Evolutionary conservation across 2,113 vertebrate species (phyloP), one percentile per base, ranked within the genome.

Genomic region (Planiliza haematocheilus): DNA sequence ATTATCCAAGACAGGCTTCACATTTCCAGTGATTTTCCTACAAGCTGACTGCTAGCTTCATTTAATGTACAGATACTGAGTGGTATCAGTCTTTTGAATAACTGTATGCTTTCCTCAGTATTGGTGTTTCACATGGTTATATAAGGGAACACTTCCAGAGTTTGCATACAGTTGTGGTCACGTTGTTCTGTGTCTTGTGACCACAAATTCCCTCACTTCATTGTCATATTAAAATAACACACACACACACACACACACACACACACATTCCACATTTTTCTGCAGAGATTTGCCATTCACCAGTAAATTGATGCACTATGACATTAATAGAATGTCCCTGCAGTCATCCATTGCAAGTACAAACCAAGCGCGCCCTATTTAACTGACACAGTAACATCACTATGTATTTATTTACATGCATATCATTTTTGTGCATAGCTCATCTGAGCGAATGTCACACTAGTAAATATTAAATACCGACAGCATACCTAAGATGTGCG

Each of bases 261-360:
- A 38, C 43, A 46, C 81, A 50, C 21, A 41, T n/a, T n/a, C n/a
- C 63, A 56, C 36, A 7, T 57, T 63, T 58, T 1, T 43, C 34
- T 39, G 30, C 46, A 43, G 13, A 66, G 42, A 60, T 39, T 49
- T 57, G 12, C 51, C 46, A 0, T 7, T 55, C 37, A 58, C 42
- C 67, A 65, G 49, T 65, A 13, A 7, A 71, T 63, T 73, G 62
- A 76, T 74, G 77, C 59, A 69, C 57, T 74, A 71, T 77, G 72
- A 77, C 65, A 79, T 79, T 79, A 74, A 50, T 65, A 50, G 57
- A 0, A 72, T 83, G 73, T 82, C 70, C 56, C 58, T 12, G 37
- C 48, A 70, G 76, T 86, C 75, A 78, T 38, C 77, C 72, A 70
- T 4, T 13, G 24, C 10, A 20, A 61, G 38, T 1, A 14, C 64